phyloP scores from a whole-genome alignment of 2,888 invertebrate genomes.

The Apocheima hispidaria region DNA sequence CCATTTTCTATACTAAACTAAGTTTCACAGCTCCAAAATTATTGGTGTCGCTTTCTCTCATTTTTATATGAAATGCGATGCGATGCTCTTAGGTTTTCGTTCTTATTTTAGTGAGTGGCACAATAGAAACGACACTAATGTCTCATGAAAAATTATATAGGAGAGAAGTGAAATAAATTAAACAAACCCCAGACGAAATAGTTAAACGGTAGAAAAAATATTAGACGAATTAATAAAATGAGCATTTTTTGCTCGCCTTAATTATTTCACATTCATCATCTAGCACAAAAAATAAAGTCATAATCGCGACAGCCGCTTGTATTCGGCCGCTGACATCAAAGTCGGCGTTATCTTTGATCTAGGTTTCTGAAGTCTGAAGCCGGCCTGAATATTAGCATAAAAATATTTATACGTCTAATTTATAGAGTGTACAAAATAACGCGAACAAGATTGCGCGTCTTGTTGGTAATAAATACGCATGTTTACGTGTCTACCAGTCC shows the following conservation, averaged over 20 bases:
- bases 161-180: neutral
- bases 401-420: conserved; percentile 47
- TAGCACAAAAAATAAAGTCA: conserved; percentile 46
- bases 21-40: no score
- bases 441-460: conserved; percentile 31
- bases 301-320: conserved; percentile 67
- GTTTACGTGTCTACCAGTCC: conserved; percentile 58
- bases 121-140: no score
- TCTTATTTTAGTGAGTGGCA: no score
- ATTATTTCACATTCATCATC: conserved; percentile 38
- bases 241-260: conserved; percentile 13
- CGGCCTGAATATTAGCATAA: conserved; percentile 45
- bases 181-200: conserved; percentile 4
- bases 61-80: no score
- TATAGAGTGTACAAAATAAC: conserved; percentile 36
- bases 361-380: conserved; percentile 65
- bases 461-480: conserved; percentile 52
- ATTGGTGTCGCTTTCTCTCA: no score
- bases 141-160: neutral
- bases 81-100: no score
- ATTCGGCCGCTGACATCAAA: conserved; percentile 69
- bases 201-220: conserved; percentile 16
- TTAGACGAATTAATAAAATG: conserved; percentile 14
- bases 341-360: conserved; percentile 73
- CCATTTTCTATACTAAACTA: no score